Evolutionary conservation across 2,113 vertebrate genomes (phyloP).

Genomic region (Ceyx cyanopectus): DNA sequence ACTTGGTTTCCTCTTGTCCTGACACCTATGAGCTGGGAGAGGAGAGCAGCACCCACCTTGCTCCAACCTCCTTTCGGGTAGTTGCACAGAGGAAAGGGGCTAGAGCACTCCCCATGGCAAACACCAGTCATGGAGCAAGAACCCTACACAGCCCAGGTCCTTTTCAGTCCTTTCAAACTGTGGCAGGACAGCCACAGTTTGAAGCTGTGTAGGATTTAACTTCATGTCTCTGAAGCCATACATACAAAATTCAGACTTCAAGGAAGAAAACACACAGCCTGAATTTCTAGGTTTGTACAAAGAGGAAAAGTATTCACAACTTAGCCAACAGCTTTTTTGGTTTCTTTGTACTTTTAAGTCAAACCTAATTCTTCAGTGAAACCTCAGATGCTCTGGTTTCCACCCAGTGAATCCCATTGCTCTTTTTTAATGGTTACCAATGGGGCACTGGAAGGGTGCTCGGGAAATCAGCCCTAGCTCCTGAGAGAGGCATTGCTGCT

Average conservation of each 20-base stretch:
- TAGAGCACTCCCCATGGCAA: too few species aligned
- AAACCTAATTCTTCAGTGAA: background rate
- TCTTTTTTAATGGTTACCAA: background rate
- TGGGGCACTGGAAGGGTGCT: background rate
- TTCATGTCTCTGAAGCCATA: background rate
- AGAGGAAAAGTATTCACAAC: background rate
- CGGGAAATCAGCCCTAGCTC: background rate
- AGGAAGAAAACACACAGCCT: background rate
- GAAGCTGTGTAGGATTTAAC: background rate
- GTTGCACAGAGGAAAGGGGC: too few species aligned
- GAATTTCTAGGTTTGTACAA: background rate
- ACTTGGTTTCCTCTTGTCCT: too few species aligned
- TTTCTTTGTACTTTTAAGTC: background rate
- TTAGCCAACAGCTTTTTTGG: background rate
- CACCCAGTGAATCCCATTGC: background rate
- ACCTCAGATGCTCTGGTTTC: background rate
- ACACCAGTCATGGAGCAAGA: too few species aligned
- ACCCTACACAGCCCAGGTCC: too few species aligned
- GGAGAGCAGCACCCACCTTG: too few species aligned
- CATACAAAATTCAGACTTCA: background rate
- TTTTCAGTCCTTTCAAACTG: too few species aligned
- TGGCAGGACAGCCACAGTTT: background rate
- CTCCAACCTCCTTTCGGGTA: too few species aligned
- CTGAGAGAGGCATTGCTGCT: background rate
- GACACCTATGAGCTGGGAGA: too few species aligned